These are phyloP conservation scores for Ostrea edulis DNA, from an alignment of 1,140 invertebrate species.

Conservation along the genomic window DNA sequence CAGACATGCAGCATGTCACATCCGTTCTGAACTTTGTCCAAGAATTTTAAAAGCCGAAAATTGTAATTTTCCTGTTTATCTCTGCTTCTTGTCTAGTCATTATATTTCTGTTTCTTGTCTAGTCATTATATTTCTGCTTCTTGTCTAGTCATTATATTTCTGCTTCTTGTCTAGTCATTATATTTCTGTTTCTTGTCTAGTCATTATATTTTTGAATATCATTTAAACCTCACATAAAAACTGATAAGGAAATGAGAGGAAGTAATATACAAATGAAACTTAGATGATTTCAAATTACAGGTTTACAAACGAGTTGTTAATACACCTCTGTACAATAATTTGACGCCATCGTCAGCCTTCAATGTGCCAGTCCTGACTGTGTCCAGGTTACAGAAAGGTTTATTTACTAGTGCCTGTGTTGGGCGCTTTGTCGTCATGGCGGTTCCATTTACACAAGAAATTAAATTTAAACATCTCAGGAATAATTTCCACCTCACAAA, in stretches of 20 bases:
- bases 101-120: neutral
- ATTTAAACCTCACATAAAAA: neutral
- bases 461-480: slow-evolving; percentile 38
- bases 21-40: too few relatives aligned
- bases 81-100: neutral
- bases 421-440: slow-evolving; percentile 10
- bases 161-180: neutral
- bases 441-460: slow-evolving; percentile 38
- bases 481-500: slow-evolving; percentile 20
- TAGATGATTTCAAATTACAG: slow-evolving; percentile 15
- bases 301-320: neutral
- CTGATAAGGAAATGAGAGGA: neutral
- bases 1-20: too few relatives aligned
- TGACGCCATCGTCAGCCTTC: neutral
- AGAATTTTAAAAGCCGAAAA: too few relatives aligned
- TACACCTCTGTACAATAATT: neutral
- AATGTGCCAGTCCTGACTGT: neutral
- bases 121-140: neutral
- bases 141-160: neutral
- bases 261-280: neutral
- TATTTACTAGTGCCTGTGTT: slow-evolving; percentile 12
- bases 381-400: slow-evolving; percentile 30
- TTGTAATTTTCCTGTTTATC: too few relatives aligned
- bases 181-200: neutral
- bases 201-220: neutral